Base-by-base conservation (phyloP, 2,888 invertebrate species). In the Drosophila macrospina region DNA sequence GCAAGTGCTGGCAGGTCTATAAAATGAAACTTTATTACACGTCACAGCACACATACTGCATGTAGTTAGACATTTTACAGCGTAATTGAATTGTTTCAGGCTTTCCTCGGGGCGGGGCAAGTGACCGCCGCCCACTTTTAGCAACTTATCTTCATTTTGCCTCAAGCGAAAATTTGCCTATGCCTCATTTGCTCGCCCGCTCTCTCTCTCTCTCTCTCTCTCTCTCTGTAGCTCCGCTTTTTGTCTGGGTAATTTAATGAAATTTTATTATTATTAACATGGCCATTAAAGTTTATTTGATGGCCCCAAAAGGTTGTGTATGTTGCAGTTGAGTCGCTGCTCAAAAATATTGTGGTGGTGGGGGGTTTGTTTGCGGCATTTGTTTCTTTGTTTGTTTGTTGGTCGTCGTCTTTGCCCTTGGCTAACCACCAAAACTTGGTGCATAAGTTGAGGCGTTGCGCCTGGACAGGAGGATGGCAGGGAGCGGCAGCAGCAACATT, bases 211-310 rank as follows among this genome's bases (percentile, higher is more conserved):
- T 51, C 32, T 34, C 10, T n/a, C 15, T 5, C n/a, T 39, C 1
- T 11, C n/a, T 6, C n/a, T 34, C 2, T 10, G 20, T 15, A n/a
- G n/a, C n/a, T n/a, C n/a, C n/a, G n/a, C 24, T 20, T 47, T 30
- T 20, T 56, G 54, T 13, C 60, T 57, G 59, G 80, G 81, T 69
- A 78, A 71, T 89, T 89, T 88, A 86, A 90, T 90, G 86, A 89
- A 89, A 89, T 89, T 90, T 89, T 90, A 90, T 89, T 87, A 82
- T 88, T 88, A 88, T 87, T 82, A 83, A 91, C 78, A 86, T 72
- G 80, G 71, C 79, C 85, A 89, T 90, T 88, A 90, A 90, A 89
- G 84, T 90, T 90, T 89, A 91, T 90, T 86, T 81, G 65, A 83
- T 76, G 74, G 77, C 60, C 56, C 76, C 85, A 30, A 79, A 26